Percentiles rank a stretch among this genome's conserved stretches.
phyloP scores from a whole-genome alignment of 2,888 invertebrate genomes.

The Lutraria lutraria region DNA sequence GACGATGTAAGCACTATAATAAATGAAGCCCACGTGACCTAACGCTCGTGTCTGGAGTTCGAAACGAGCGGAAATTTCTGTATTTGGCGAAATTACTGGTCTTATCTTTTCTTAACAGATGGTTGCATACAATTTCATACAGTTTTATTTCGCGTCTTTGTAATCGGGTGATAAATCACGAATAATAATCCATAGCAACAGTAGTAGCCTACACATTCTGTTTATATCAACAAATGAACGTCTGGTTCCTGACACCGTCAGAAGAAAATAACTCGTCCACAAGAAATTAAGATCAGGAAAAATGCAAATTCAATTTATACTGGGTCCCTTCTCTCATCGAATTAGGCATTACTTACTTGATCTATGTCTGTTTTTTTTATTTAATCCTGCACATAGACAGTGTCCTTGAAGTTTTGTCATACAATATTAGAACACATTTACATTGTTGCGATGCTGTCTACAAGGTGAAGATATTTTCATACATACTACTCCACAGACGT shows the following conservation, averaged over 20 bases:
- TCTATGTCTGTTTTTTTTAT: no score
- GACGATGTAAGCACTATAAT: not conserved
- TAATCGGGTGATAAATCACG: not conserved
- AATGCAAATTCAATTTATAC: no score
- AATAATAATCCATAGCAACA: not conserved
- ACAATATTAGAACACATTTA: no score
- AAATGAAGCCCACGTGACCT: not conserved
- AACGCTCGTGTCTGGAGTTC: not conserved
- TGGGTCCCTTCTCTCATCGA: no score
- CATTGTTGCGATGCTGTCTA: no score
- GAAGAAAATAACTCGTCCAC: no score
- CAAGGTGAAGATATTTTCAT: no score
- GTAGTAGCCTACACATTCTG: not conserved
- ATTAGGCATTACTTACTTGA: no score
- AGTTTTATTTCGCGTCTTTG: not conserved
- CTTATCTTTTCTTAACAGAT: conserved; percentile 16
- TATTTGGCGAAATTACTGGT: not conserved
- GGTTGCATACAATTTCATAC: not conserved
- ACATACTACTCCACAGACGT: no score
- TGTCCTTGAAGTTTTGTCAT: no score
- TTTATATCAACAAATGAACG: conserved; percentile 15
- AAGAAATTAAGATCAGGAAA: no score
- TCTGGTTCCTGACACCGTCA: not conserved
- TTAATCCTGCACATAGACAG: no score
- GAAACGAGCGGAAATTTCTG: not conserved